phyloP scores from a whole-genome alignment of 2,888 invertebrate genomes.

The Agrochola circellaris region DNA sequence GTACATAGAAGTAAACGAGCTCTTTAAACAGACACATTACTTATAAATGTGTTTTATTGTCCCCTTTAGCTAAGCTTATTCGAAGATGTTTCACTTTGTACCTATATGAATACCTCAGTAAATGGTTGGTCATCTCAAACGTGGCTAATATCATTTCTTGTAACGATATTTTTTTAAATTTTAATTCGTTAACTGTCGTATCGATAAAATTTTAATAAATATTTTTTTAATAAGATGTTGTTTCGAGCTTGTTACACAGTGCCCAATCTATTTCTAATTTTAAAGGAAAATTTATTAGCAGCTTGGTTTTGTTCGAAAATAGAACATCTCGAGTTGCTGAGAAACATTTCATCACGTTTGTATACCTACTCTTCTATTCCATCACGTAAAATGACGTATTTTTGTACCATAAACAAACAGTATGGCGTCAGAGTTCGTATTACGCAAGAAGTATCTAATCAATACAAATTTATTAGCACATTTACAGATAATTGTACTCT shows the following conservation, averaged over 20 bases:
- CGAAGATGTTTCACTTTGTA: background rate
- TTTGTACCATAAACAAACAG: conserved; percentile 11
- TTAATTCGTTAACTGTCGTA: background rate
- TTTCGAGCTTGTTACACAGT: background rate
- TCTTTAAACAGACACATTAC: background rate
- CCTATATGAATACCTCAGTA: background rate
- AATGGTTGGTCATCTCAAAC: background rate
- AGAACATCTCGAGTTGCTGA: background rate
- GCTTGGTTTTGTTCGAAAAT: conserved; percentile 8
- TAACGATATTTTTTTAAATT: background rate
- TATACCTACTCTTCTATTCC: conserved; percentile 3
- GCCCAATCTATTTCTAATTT: background rate
- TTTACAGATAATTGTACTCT: conserved; percentile 11
- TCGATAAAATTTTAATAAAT: background rate
- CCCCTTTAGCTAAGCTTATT: conserved; percentile 1
- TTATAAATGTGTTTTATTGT: conserved; percentile 15
- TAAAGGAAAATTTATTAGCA: background rate
- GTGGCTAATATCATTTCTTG: background rate
- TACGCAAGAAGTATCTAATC: conserved; percentile 44
- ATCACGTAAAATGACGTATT: conserved; percentile 26
- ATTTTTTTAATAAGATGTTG: background rate
- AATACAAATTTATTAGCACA: conserved; percentile 45
- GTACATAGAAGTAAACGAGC: background rate
- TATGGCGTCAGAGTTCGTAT: conserved; percentile 24
- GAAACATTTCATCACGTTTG: conserved; percentile 17